A percentile compares a stretch with the other conserved stretches of the same genome.
Conservation (phyloP, 1,140 invertebrate species). For the Tetramorium simillimum region DNA sequence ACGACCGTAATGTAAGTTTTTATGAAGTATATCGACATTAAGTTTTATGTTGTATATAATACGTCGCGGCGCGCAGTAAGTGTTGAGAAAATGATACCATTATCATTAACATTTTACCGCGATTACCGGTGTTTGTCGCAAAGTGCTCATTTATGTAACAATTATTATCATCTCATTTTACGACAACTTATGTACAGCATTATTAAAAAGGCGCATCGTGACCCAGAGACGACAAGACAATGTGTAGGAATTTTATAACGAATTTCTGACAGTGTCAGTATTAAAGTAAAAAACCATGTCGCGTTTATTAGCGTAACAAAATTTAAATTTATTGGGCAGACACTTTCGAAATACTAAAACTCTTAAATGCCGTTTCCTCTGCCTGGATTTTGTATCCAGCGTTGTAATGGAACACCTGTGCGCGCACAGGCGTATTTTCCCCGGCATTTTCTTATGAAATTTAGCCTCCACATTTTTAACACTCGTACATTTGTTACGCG, state of each 20-base stretch:
- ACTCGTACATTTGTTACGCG: conserved; percentile 55
- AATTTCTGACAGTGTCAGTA: neutral
- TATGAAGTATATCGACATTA: conserved; percentile 63
- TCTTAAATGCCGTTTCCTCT: neutral
- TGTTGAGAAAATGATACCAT: conserved; percentile 70
- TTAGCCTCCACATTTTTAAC: conserved; percentile 53
- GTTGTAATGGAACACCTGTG: conserved; percentile 48
- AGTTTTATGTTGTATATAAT: conserved; percentile 63
- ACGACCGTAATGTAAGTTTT: conserved; percentile 15
- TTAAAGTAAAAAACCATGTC: neutral
- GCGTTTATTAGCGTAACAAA: conserved; percentile 10
- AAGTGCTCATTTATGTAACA: conserved; percentile 71
- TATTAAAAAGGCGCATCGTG: neutral
- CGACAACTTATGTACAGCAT: conserved; percentile 42
- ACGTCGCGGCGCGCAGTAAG: conserved; percentile 46
- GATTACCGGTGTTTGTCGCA: conserved; percentile 62
- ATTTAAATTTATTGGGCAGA: conserved; percentile 17
- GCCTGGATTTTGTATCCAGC: conserved; percentile 2
- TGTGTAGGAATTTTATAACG: neutral
- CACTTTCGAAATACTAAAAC: conserved; percentile 18
- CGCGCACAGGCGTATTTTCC: conserved; percentile 44
- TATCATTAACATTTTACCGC: conserved; percentile 71
- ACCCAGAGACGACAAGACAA: neutral
- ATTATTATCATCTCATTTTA: conserved; percentile 72
- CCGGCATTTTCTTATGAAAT: conserved; percentile 44